Evolutionary conservation across 2,797 vertebrate species (phyloP).

Genomic region (Anguilla marmorata): DNA sequence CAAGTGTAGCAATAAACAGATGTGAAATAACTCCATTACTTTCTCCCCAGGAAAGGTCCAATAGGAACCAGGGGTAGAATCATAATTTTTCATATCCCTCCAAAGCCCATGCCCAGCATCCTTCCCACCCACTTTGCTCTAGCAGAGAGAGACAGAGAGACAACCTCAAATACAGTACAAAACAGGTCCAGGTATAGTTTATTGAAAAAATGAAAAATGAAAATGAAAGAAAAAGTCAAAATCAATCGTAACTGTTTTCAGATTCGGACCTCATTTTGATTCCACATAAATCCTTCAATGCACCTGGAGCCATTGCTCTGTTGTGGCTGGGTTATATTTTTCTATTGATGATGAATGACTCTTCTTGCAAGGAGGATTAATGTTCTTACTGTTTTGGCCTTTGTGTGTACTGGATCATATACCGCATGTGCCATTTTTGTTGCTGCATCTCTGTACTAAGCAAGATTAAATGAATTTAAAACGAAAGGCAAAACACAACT

Average conservation of each 20-base stretch:
- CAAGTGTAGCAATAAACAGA: not conserved
- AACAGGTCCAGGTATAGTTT: not conserved
- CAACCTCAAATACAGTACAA: not conserved
- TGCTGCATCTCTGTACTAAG: not conserved
- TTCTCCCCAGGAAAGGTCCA: not conserved
- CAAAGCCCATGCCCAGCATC: conserved; percentile 31
- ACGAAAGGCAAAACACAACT: not conserved
- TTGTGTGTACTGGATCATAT: not conserved
- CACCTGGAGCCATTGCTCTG: not conserved
- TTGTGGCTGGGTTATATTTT: not conserved
- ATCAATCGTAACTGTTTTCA: not conserved
- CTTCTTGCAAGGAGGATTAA: conserved; percentile 3
- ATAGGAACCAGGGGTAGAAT: not conserved
- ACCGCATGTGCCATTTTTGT: not conserved
- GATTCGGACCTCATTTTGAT: not conserved
- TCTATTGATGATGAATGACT: not conserved
- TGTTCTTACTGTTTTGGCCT: not conserved
- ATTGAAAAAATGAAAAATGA: conserved; percentile 5
- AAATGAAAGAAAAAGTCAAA: not conserved
- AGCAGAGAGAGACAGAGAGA: not conserved
- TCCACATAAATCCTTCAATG: not conserved
- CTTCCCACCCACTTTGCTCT: not conserved
- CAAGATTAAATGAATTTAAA: not conserved
- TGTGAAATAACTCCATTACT: not conserved
- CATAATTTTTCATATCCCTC: conserved; percentile 36